Evolutionary conservation across 30 jellyfish, hydroid and myxozoan genomes (phyloP).

Genomic region (Pseudorhiza aurosa): DNA sequence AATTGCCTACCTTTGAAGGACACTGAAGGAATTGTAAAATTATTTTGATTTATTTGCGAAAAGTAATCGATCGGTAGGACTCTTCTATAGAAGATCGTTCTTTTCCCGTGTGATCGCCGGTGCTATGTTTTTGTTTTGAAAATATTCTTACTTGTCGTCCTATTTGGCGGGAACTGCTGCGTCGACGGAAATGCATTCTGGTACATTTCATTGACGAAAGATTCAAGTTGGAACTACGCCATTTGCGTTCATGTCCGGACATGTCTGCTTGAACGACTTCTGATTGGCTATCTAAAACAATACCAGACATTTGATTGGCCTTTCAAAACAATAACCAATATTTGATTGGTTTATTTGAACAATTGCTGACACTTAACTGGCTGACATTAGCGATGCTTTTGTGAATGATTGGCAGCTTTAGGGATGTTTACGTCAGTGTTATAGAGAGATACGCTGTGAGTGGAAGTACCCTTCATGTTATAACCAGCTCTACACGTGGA

Average conservation of each 20-base stretch:
- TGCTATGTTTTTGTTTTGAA: conserved; percentile 58
- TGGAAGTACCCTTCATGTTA: no score
- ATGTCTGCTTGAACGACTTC: not conserved
- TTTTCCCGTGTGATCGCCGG: conserved; percentile 29
- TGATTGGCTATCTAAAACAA: conserved; percentile 47
- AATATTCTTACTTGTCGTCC: conserved; percentile 27
- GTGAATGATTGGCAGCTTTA: conserved; percentile 14
- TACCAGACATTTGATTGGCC: not conserved
- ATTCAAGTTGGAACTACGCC: conserved; percentile 43
- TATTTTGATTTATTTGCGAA: not conserved
- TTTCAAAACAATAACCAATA: not conserved
- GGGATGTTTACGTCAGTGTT: conserved; percentile 11
- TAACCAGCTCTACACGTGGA: conserved; percentile 21
- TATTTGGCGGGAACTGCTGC: conserved; percentile 77
- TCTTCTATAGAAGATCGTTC: not conserved
- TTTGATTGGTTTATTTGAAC: conserved; percentile 23
- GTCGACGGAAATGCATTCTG: conserved; percentile 61
- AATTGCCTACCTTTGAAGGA: no score
- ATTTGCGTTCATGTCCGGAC: conserved; percentile 49
- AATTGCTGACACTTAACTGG: conserved; percentile 2
- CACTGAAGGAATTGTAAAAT: not conserved
- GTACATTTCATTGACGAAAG: conserved; percentile 48
- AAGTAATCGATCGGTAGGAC: not conserved
- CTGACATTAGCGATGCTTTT: not conserved
- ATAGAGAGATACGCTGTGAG: no score